Percentiles rank a stretch among this genome's conserved stretches.
Conservation (phyloP, 2,888 invertebrate species). For the Tenthredo distinguenda region DNA sequence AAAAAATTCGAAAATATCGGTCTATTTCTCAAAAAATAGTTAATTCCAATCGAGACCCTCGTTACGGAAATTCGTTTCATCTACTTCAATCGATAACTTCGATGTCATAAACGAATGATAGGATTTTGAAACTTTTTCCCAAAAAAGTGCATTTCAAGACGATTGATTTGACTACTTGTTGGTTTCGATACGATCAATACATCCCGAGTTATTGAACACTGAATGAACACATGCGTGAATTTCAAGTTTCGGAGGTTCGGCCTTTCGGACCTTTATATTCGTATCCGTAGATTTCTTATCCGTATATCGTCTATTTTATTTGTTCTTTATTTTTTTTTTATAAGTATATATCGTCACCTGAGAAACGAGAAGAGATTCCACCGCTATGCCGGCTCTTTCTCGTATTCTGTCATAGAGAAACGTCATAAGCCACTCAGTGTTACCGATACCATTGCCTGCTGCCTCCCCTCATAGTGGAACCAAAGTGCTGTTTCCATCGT, state of each 20-base stretch:
- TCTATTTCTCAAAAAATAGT: not conserved
- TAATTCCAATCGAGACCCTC: no score
- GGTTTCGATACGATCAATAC: no score
- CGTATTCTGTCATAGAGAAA: slow-evolving; percentile 24
- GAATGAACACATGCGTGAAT: no score
- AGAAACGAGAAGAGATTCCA: not conserved
- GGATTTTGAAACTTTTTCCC: no score
- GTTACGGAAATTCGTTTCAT: no score
- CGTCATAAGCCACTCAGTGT: slow-evolving; percentile 46
- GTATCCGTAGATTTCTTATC: not conserved
- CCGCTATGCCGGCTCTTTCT: not conserved
- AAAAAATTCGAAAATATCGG: not conserved
- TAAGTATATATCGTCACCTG: not conserved
- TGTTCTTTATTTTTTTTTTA: not conserved
- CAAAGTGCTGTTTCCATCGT: slow-evolving; percentile 39
- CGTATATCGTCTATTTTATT: not conserved
- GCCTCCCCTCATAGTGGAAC: not conserved
- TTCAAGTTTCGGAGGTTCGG: no score
- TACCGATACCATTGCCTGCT: slow-evolving; percentile 33
- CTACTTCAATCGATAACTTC: no score
- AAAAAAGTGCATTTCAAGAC: no score
- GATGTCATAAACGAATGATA: no score
- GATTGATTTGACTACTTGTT: no score
- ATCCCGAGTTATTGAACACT: no score
- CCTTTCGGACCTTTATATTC: no score